Percentiles rank a stretch among this genome's conserved stretches.
Conservation (phyloP, 2,888 invertebrate species). For the Notocelia uddmanniana region DNA sequence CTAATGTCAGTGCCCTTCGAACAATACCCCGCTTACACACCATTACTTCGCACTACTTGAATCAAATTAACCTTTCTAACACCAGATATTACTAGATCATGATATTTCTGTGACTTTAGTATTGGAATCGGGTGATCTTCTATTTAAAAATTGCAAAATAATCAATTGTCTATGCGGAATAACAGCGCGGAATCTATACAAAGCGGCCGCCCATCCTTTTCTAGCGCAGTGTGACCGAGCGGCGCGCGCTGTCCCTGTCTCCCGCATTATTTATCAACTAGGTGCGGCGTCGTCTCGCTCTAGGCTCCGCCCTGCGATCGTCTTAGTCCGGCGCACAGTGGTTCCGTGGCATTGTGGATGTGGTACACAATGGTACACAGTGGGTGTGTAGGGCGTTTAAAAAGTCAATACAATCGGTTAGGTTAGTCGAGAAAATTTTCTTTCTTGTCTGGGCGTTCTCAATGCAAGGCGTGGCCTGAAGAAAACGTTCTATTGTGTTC, state of each 20-base stretch:
- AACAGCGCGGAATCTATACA: slow-evolving; percentile 83
- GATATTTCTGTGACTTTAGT: slow-evolving; percentile 41
- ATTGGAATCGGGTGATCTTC: slow-evolving; percentile 57
- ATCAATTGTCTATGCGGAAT: slow-evolving; percentile 83
- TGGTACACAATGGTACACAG: slow-evolving; percentile 80
- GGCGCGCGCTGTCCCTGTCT: slow-evolving; percentile 68
- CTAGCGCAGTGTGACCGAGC: slow-evolving; percentile 75
- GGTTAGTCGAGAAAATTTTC: slow-evolving; percentile 83
- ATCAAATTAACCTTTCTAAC: slow-evolving; percentile 53
- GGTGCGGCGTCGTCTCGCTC: slow-evolving; percentile 76
- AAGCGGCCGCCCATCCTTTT: slow-evolving; percentile 82
- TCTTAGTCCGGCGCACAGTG: slow-evolving; percentile 71
- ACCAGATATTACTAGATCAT: slow-evolving; percentile 38
- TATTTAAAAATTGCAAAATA: slow-evolving; percentile 68
- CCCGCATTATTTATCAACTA: slow-evolving; percentile 63
- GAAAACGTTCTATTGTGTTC: slow-evolving; percentile 80
- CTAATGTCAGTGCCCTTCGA: slow-evolving; percentile 85
- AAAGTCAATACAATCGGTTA: slow-evolving; percentile 84
- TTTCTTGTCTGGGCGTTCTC: slow-evolving; percentile 72
- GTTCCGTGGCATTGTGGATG: slow-evolving; percentile 74
- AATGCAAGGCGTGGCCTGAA: slow-evolving; percentile 83
- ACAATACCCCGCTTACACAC: slow-evolving; percentile 79
- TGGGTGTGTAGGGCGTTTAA: slow-evolving; percentile 84
- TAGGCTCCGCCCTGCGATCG: slow-evolving; percentile 81
- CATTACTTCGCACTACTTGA: slow-evolving; percentile 52